These are phyloP conservation scores for Gorsachius goisagi DNA, from an alignment of 2,113 vertebrate genomes.

Conservation along the genomic window DNA sequence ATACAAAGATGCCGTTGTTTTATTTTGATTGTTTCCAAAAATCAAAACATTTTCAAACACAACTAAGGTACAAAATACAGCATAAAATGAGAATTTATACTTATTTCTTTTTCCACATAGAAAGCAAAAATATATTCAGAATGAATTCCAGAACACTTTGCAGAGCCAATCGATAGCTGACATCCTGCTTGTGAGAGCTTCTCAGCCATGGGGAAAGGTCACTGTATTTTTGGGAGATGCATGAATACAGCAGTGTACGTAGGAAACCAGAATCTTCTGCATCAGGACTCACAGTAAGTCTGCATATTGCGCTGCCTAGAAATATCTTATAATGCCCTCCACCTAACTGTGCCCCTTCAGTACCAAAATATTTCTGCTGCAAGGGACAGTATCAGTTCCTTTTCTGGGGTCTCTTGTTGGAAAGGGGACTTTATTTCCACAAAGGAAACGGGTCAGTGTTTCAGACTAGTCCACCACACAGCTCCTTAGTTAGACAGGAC, in stretches of 20 bases:
- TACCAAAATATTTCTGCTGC: not conserved
- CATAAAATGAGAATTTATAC: slow-evolving; percentile 77
- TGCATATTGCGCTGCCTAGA: not conserved
- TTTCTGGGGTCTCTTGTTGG: not conserved
- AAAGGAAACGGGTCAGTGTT: not conserved
- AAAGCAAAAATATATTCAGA: slow-evolving; percentile 71
- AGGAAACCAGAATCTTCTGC: slow-evolving; percentile 5
- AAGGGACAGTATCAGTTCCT: not conserved
- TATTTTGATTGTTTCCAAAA: slow-evolving; percentile 78
- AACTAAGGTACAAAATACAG: slow-evolving; percentile 83
- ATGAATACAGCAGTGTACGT: slow-evolving; percentile 38
- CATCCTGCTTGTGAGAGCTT: slow-evolving; percentile 41
- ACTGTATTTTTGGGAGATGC: slow-evolving; percentile 5
- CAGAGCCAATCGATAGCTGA: slow-evolving; percentile 44
- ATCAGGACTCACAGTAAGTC: slow-evolving; percentile 24
- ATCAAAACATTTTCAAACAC: slow-evolving; percentile 77
- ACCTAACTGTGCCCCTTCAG: not conserved
- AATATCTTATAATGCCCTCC: slow-evolving; percentile 4
- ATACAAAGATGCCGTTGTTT: slow-evolving; percentile 77
- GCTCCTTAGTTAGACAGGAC: not conserved
- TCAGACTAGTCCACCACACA: not conserved
- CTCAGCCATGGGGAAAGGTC: not conserved
- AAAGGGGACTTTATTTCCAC: not conserved
- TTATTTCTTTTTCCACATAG: slow-evolving; percentile 63
- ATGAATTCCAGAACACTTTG: slow-evolving; percentile 59